These are phyloP conservation scores for Stratiomys singularior DNA, from an alignment of 2,888 invertebrate genomes.

Conservation along the genomic window DNA sequence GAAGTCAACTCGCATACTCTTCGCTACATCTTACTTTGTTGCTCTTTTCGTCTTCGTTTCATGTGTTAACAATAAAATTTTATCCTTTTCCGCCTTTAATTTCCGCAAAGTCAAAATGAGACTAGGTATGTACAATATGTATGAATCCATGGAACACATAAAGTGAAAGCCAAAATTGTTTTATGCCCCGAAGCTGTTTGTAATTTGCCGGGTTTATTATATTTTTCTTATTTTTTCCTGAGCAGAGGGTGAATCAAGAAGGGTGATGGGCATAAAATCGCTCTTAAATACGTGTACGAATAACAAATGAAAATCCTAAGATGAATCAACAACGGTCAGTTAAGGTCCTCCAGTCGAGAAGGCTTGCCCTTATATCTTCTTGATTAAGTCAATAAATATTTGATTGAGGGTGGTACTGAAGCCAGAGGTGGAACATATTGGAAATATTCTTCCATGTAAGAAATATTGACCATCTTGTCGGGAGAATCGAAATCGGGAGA, in stretches of 20 bases:
- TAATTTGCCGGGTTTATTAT: slow-evolving; percentile 35
- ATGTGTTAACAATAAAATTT: slow-evolving; percentile 49
- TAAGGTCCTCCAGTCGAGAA: neutral
- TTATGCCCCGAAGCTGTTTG: slow-evolving; percentile 38
- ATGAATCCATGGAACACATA: neutral
- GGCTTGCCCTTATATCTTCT: slow-evolving; percentile 26
- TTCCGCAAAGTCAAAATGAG: slow-evolving; percentile 35
- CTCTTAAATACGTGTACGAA: slow-evolving; percentile 30
- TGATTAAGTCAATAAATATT: slow-evolving; percentile 47
- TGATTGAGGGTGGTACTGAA: too few relatives aligned
- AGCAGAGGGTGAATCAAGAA: neutral
- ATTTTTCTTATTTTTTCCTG: neutral
- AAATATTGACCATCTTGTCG: too few relatives aligned
- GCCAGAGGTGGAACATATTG: too few relatives aligned
- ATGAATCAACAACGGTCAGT: slow-evolving; percentile 9
- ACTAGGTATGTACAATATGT: neutral
- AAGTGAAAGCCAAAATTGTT: slow-evolving; percentile 43
- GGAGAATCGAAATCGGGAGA: neutral
- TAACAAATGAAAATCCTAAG: slow-evolving; percentile 10
- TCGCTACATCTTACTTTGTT: neutral
- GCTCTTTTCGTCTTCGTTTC: neutral
- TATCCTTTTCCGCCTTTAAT: slow-evolving; percentile 51
- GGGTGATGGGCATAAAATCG: slow-evolving; percentile 23
- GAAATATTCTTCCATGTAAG: too few relatives aligned
- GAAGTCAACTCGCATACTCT: too few relatives aligned